Evolutionary conservation across 2,888 invertebrate genomes (phyloP).

Genomic region (Morpho deidamia): DNA sequence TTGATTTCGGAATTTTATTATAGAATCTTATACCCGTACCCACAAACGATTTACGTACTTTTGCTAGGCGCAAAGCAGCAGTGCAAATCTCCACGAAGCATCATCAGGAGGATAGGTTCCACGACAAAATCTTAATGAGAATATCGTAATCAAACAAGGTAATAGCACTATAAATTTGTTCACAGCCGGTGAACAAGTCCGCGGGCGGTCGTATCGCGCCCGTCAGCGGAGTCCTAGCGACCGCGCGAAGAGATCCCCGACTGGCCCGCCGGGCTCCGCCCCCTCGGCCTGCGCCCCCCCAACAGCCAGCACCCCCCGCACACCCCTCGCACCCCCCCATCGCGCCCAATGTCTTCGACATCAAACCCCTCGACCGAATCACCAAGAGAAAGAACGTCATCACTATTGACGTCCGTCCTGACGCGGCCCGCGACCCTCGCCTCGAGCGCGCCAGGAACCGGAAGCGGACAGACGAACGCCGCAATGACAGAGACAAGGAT

Average conservation of each 20-base stretch:
- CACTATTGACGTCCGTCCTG: conserved; percentile 56
- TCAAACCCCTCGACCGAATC: conserved; percentile 63
- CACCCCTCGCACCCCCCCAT: conserved; percentile 35
- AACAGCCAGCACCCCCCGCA: conserved; percentile 23
- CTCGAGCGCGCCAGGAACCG: conserved; percentile 24
- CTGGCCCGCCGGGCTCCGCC: conserved; percentile 28
- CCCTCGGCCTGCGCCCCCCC: conserved; percentile 16
- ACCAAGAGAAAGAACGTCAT: conserved; percentile 66
- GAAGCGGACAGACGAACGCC: conserved; percentile 21
- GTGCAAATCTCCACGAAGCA: too few species aligned
- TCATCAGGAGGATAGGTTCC: too few species aligned
- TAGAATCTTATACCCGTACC: too few species aligned
- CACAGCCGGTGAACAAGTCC: conserved; percentile 56
- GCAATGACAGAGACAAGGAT: conserved; percentile 18
- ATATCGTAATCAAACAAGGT: too few species aligned
- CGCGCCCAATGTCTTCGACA: conserved; percentile 64
- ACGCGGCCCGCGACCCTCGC: conserved; percentile 34
- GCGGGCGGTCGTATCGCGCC: conserved; percentile 54
- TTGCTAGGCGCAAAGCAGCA: too few species aligned
- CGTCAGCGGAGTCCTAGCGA: conserved; percentile 50
- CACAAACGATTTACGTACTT: too few species aligned
- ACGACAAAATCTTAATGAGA: too few species aligned
- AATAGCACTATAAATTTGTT: conserved; percentile 28
- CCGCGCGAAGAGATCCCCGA: conserved; percentile 49
- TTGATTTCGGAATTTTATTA: too few species aligned